phyloP scores from a whole-genome alignment of 92 coral and sea anemone genomes.

The Epizoanthus scotinus region DNA sequence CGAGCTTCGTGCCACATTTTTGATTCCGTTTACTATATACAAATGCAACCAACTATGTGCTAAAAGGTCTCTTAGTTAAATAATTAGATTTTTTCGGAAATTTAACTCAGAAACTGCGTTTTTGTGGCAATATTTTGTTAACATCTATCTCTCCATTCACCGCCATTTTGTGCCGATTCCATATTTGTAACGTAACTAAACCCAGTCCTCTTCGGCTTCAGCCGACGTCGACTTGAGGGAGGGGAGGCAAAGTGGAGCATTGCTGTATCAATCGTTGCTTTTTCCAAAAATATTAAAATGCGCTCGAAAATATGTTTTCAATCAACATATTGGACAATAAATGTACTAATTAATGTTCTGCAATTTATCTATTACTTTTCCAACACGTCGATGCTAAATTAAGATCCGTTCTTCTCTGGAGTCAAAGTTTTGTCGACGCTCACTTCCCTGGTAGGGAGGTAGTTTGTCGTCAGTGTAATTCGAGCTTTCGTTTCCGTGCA shows the following conservation, averaged over 20 bases:
- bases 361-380: too few relatives aligned
- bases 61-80: background rate
- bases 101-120: background rate
- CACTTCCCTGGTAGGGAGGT: background rate
- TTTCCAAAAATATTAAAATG: too few relatives aligned
- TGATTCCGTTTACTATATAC: background rate
- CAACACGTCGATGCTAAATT: too few relatives aligned
- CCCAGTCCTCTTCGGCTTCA: conserved; percentile 18
- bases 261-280: too few relatives aligned
- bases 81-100: background rate
- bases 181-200: background rate
- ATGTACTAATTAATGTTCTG: too few relatives aligned
- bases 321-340: too few relatives aligned
- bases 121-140: background rate
- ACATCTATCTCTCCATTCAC: background rate
- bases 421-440: background rate
- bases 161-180: conserved; percentile 31
- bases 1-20: conserved; percentile 99
- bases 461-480: background rate
- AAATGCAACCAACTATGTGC: background rate
- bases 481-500: conserved; percentile 19
- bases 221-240: background rate
- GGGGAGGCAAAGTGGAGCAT: background rate
- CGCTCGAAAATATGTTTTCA: too few relatives aligned
- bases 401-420: too few relatives aligned